Evolutionary conservation across 2,797 vertebrate species (phyloP).

Genomic region (Sebastes iracundus): DNA sequence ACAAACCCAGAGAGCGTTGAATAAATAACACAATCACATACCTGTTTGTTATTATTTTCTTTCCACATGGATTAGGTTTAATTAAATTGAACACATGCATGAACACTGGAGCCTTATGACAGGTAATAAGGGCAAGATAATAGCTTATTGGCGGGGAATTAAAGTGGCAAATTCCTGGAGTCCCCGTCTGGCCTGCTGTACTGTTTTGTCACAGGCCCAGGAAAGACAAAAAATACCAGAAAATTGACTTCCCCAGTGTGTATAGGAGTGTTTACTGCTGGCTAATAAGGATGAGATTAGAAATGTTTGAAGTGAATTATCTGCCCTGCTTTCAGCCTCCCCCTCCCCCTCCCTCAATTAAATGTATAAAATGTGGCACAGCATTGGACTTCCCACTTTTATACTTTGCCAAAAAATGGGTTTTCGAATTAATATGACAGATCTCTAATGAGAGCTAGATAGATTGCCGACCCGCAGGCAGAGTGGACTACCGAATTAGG

Average conservation of each 20-base stretch:
- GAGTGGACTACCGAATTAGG: constrained; percentile 48
- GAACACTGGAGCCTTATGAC: constrained; percentile 49
- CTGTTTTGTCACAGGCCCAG: neutral
- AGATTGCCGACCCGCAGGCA: constrained; percentile 52
- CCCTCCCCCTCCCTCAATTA: neutral
- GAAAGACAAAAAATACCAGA: constrained; percentile 15
- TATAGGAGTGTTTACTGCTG: constrained; percentile 29
- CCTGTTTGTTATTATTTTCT: constrained; percentile 56
- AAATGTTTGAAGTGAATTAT: constrained; percentile 42
- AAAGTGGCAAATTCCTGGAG: constrained; percentile 12
- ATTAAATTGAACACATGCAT: constrained; percentile 55
- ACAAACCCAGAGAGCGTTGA: constrained; percentile 24
- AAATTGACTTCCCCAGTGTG: constrained; percentile 5
- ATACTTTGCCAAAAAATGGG: constrained; percentile 9
- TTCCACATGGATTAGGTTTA: constrained; percentile 58
- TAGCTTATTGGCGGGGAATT: constrained; percentile 33
- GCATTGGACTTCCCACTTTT: neutral
- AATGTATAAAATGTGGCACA: constrained; percentile 5
- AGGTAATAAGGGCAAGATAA: constrained; percentile 47
- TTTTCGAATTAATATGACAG: constrained; percentile 26
- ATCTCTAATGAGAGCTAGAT: constrained; percentile 49
- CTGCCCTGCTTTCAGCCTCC: neutral
- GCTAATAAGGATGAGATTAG: constrained; percentile 26
- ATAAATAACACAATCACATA: constrained; percentile 43
- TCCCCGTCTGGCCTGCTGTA: neutral